A percentile compares a stretch with the other conserved stretches of the same genome.
Evolutionary conservation across 2,797 vertebrate genomes (phyloP).

Genomic region (Crocidura indochinensis): DNA sequence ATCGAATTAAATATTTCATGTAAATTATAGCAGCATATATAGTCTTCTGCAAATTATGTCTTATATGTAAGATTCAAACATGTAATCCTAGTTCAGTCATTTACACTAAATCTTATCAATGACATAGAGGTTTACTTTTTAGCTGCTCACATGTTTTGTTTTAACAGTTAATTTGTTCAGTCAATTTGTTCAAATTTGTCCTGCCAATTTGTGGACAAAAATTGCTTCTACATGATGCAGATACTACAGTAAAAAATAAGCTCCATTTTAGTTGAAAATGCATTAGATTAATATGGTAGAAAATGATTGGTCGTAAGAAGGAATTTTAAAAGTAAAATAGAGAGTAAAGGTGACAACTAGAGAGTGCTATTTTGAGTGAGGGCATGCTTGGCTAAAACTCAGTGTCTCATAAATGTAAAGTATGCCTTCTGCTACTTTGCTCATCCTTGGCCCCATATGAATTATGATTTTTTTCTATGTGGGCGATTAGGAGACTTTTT

Average conservation of each 20-base stretch:
- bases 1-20: not conserved
- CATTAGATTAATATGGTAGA: slow-evolving; percentile 28
- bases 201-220: slow-evolving; percentile 24
- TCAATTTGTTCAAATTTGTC: slow-evolving; percentile 48
- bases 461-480: too few species aligned
- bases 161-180: not conserved
- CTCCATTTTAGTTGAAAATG: slow-evolving; percentile 48
- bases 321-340: not conserved
- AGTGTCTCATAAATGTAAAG: too few species aligned
- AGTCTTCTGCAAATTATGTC: slow-evolving; percentile 43
- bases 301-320: too few species aligned
- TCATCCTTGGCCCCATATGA: too few species aligned
- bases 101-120: slow-evolving; percentile 35
- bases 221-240: slow-evolving; percentile 24
- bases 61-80: slow-evolving; percentile 29
- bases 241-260: slow-evolving; percentile 25
- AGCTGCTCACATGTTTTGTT: slow-evolving; percentile 35
- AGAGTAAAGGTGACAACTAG: not conserved
- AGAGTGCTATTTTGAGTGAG: not conserved
- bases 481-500: slow-evolving; percentile 31
- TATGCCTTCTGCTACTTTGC: too few species aligned
- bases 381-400: too few species aligned
- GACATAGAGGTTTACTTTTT: not conserved
- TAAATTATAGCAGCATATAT: not conserved
- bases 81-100: slow-evolving; percentile 22